A percentile compares a stretch with the other conserved stretches of the same genome.
Evolutionary conservation across 2,113 vertebrate species (phyloP).

Genomic region (Thunnus maccoyii): DNA sequence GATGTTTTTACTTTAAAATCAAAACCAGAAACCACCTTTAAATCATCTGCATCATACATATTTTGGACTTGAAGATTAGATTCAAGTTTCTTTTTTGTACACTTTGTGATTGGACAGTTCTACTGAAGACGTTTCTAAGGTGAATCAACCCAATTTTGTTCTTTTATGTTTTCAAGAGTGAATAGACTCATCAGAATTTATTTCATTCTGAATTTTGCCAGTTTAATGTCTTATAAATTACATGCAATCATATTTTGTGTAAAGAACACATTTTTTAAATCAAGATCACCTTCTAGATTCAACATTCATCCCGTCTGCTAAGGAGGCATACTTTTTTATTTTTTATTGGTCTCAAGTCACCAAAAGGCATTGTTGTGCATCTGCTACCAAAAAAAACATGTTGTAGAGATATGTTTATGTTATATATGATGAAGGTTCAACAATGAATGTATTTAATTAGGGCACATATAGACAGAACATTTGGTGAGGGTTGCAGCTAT

Average conservation of each 20-base stretch:
- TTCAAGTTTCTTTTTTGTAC: background rate
- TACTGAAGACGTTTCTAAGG: background rate
- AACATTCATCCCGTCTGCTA: background rate
- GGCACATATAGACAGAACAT: background rate
- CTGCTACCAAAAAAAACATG: background rate
- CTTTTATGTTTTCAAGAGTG: background rate
- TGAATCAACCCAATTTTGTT: background rate
- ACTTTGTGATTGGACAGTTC: background rate
- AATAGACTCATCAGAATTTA: background rate
- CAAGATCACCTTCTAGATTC: background rate
- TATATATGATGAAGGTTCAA: constrained; percentile 8
- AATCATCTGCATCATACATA: background rate
- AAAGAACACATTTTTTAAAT: background rate
- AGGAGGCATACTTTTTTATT: background rate
- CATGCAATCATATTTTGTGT: background rate
- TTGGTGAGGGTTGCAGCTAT: constrained; percentile 3
- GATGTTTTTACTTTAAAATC: no score
- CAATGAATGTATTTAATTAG: constrained; percentile 36
- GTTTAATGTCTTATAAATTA: background rate
- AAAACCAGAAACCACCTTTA: background rate
- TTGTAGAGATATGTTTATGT: constrained; percentile 51
- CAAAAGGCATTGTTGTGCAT: background rate
- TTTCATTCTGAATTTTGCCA: background rate
- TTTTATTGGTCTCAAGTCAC: background rate
- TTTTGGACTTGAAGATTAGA: background rate